Percentiles rank a stretch among this genome's conserved stretches.
phyloP scores from a whole-genome alignment of 2,797 vertebrate species.

The Leptatherina wallacei region DNA sequence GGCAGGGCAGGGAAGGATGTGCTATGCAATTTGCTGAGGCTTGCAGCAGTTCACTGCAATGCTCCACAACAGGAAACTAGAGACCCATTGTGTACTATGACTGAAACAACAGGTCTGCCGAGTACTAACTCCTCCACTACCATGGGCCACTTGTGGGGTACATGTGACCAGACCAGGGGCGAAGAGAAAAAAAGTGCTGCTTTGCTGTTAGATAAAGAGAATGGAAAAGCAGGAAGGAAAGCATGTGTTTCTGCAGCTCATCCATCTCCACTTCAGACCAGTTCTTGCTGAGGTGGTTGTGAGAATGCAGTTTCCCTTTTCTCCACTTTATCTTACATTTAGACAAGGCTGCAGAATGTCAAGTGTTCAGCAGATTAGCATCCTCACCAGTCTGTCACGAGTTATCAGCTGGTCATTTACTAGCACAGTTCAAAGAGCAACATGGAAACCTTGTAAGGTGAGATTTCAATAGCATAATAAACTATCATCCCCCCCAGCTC shows the following conservation, averaged over 20 bases:
- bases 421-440: slow-evolving; percentile 78
- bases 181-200: slow-evolving; percentile 50
- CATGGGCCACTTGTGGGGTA: slow-evolving; percentile 66
- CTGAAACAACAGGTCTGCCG: slow-evolving; percentile 79
- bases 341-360: slow-evolving; percentile 58
- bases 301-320: slow-evolving; percentile 51
- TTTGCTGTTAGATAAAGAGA: slow-evolving; percentile 52
- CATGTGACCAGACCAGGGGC: slow-evolving; percentile 73
- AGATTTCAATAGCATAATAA: slow-evolving; percentile 47
- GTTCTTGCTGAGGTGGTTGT: slow-evolving; percentile 67
- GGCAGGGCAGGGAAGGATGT: slow-evolving; percentile 80
- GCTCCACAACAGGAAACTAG: slow-evolving; percentile 84
- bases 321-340: slow-evolving; percentile 51
- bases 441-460: slow-evolving; percentile 43
- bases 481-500: neutral
- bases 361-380: slow-evolving; percentile 71
- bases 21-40: slow-evolving; percentile 82
- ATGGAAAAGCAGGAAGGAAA: slow-evolving; percentile 34
- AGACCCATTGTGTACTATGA: slow-evolving; percentile 78
- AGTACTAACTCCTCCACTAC: slow-evolving; percentile 64
- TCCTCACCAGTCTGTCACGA: slow-evolving; percentile 73
- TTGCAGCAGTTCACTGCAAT: slow-evolving; percentile 71
- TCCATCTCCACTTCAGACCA: slow-evolving; percentile 39
- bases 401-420: slow-evolving; percentile 74
- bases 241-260: slow-evolving; percentile 39